These are phyloP conservation scores for Conus betulinus DNA, from an alignment of 1,140 invertebrate species.

Conservation along the genomic window DNA sequence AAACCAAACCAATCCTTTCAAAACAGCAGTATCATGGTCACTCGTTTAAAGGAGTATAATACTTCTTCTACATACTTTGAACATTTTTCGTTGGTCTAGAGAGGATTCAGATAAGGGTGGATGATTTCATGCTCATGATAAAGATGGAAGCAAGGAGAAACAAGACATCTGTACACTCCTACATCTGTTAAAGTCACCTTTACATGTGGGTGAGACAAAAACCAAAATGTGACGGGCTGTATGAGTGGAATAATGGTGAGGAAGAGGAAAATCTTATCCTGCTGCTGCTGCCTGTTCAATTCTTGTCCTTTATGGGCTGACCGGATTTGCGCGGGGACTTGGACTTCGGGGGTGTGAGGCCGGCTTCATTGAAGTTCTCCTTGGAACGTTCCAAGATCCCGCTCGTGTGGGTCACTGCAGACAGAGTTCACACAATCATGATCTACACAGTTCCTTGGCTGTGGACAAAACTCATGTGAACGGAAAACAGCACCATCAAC, in stretches of 20 bases:
- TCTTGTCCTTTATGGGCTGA: conserved; percentile 25
- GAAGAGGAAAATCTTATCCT: neutral
- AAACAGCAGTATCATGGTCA: neutral
- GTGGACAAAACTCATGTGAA: no score
- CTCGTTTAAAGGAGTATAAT: neutral
- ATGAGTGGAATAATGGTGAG: neutral
- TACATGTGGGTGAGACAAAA: neutral
- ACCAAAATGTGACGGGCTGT: neutral
- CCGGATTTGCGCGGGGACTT: conserved; percentile 9
- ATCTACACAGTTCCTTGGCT: no score
- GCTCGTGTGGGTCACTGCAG: conserved; percentile 36
- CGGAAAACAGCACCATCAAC: no score
- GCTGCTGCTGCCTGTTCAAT: neutral
- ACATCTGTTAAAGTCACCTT: neutral
- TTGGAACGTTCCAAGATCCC: conserved; percentile 39
- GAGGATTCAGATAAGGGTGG: neutral
- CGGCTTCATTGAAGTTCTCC: conserved; percentile 41
- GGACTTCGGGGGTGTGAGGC: conserved; percentile 1
- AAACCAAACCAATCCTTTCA: neutral
- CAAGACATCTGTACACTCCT: neutral
- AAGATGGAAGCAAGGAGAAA: neutral
- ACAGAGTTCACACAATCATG: neutral
- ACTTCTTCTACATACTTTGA: neutral
- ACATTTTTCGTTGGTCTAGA: neutral
- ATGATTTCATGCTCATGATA: neutral